phyloP scores from a whole-genome alignment of 37 sponge, comb jelly and placozoan species.

The Cliona cf. orientalis region DNA sequence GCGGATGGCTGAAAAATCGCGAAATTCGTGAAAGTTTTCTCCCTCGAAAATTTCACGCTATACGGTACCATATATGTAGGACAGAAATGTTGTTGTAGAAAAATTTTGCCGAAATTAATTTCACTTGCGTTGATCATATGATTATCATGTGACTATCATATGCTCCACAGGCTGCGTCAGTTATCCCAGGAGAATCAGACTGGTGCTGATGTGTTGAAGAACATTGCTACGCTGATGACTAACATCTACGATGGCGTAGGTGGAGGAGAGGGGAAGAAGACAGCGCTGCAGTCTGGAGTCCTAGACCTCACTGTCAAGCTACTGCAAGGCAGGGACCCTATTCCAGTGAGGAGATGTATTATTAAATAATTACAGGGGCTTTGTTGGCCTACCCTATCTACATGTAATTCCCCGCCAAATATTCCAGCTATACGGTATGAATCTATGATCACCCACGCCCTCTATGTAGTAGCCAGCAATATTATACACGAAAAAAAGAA shows the following conservation, averaged over 20 bases:
- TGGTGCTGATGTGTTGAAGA: slow-evolving; percentile 23
- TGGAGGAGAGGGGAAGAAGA: slow-evolving; percentile 74
- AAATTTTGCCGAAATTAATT: no score
- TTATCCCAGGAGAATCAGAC: slow-evolving; percentile 41
- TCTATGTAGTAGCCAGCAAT: no score
- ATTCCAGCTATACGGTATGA: no score
- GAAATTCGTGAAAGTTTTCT: no score
- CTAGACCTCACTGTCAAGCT: slow-evolving; percentile 80
- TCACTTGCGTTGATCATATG: background rate
- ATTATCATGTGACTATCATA: background rate
- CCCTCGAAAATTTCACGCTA: no score
- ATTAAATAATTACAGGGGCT: background rate
- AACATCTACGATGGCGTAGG: slow-evolving; percentile 75
- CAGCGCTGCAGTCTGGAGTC: slow-evolving; percentile 76
- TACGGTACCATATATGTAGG: no score
- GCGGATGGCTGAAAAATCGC: no score
- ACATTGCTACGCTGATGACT: slow-evolving; percentile 60
- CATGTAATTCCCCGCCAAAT: no score
- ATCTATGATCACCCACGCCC: no score
- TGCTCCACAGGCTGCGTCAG: slow-evolving; percentile 22
- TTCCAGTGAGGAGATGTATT: slow-evolving; percentile 81
- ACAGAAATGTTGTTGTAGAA: no score
- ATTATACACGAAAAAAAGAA: no score
- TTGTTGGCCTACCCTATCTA: no score
- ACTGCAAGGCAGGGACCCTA: slow-evolving; percentile 70